Evolutionary conservation across 1,140 invertebrate genomes (phyloP), one percentile per base, ranked within the genome.

Genomic region (Triops cancriformis): DNA sequence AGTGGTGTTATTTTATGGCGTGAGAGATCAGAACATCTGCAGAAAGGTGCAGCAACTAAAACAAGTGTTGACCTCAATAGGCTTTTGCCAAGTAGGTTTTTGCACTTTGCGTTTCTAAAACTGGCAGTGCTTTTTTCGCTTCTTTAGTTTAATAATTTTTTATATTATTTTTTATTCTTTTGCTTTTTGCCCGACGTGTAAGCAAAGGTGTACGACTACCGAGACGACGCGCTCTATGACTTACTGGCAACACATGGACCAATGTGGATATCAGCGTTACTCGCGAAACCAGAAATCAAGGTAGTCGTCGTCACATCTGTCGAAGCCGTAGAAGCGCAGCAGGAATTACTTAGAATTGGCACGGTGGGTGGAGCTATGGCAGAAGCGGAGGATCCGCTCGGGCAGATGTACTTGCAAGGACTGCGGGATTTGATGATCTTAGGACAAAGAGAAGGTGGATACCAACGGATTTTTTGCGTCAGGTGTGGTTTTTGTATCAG

Each of bases 21-120:
- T 64, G 14, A 23, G 14, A 64, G 51, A 64, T 6, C 10, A 64
- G 10, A 64, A 23, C 9, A 11, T 64, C 5, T 23, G 23, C 23
- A 18, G 18, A 23, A 64, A 64, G 14, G n/a, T 23, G 0, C 51
- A 64, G 18, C 9, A 64, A 18, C 23, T 64, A 64, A 64, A 64
- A 64, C 51, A 64, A 64, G 51, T 64, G 23, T 18, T 64, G 51
- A 64, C 51, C 51, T 64, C 51, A 9, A 64, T 64, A 10, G 51
- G 51, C 51, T 64, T 64, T 64, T 64, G 51, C 51, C 51, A 64
- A 64, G 51, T 64, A 64, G 51, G 51, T 64, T 64, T n/a, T 37
- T 37, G 31, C 31, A 37, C 31, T 7, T 37, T 37, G n/a, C 31
- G 31, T 37, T 37, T 37, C 31, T 7, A 37, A 37, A 37, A 37